A percentile compares a stretch with the other conserved stretches of the same genome.
These are phyloP conservation scores for Tragelaphus eurycerus DNA, from an alignment of 2,797 vertebrate genomes.

Conservation along the genomic window DNA sequence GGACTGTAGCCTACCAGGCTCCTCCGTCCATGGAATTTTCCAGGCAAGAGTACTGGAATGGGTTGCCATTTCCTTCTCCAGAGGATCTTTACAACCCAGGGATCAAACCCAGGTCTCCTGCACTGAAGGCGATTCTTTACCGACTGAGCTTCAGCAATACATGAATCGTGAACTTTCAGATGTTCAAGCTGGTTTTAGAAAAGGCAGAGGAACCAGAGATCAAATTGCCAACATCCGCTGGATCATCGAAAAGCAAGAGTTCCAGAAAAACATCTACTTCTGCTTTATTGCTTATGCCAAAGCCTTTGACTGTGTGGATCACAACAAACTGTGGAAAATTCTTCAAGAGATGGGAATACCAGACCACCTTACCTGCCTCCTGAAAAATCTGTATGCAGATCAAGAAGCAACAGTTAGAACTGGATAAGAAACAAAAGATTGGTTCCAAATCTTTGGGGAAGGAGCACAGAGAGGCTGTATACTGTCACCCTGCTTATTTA, in stretches of 20 bases:
- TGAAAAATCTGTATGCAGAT: neutral
- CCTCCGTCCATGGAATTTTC: neutral
- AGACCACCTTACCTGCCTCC: neutral
- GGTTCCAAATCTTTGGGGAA: neutral
- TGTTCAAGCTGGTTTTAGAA: neutral
- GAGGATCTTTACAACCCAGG: neutral
- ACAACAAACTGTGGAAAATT: neutral
- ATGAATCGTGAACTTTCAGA: neutral
- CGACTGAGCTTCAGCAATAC: neutral
- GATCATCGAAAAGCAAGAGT: neutral
- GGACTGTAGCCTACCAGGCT: neutral
- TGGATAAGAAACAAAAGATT: neutral
- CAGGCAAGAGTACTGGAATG: neutral
- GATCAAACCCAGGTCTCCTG: neutral
- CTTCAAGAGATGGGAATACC: neutral
- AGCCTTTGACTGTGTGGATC: neutral
- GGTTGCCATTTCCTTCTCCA: neutral
- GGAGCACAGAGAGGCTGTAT: neutral
- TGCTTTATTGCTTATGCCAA: neutral
- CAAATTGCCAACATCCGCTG: neutral
- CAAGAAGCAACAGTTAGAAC: neutral
- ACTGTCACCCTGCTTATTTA: neutral
- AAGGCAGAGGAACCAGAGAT: neutral
- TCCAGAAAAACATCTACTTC: neutral
- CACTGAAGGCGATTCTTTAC: neutral